A percentile compares a stretch with the other conserved stretches of the same genome.
Evolutionary conservation across 2,888 invertebrate genomes (phyloP).

Genomic region (Epirrita christyi): DNA sequence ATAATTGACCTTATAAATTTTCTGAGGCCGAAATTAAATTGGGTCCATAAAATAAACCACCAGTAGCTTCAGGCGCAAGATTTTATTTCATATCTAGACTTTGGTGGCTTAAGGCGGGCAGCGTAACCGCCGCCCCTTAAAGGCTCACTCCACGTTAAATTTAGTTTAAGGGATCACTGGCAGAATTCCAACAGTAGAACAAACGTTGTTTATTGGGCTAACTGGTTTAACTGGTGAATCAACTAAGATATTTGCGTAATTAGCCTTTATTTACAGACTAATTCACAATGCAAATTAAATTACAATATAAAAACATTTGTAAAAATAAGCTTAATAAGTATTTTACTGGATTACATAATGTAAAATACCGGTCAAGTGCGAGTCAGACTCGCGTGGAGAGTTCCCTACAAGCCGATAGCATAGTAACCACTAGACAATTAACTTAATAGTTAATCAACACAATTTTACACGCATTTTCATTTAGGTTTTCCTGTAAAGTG

Average conservation of each 20-base stretch:
- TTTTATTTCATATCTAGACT: slow-evolving; percentile 29
- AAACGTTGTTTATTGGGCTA: slow-evolving; percentile 41
- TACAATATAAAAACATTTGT: too few species aligned
- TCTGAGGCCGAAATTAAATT: slow-evolving; percentile 7
- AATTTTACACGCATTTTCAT: too few species aligned
- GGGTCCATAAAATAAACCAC: slow-evolving; percentile 18
- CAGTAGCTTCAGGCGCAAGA: slow-evolving; percentile 23
- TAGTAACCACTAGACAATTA: too few species aligned
- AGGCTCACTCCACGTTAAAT: slow-evolving; percentile 49
- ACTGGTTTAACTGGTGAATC: slow-evolving; percentile 19
- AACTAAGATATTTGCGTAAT: slow-evolving; percentile 16
- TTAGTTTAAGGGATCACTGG: slow-evolving; percentile 54
- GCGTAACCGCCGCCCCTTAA: slow-evolving; percentile 35
- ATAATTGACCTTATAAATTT: slow-evolving; percentile 8
- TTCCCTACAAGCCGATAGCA: too few species aligned
- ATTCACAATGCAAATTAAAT: background rate
- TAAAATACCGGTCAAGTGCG: too few species aligned
- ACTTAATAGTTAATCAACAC: too few species aligned
- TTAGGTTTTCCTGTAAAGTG: too few species aligned
- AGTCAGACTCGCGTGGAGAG: too few species aligned
- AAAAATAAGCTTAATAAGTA: too few species aligned
- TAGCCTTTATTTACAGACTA: slow-evolving; percentile 4
- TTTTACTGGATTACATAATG: too few species aligned
- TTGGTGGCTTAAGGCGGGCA: slow-evolving; percentile 34
- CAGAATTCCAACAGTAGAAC: slow-evolving; percentile 53